Conservation (phyloP, 2,797 vertebrate species). For the Sphaeramia orbicularis region DNA sequence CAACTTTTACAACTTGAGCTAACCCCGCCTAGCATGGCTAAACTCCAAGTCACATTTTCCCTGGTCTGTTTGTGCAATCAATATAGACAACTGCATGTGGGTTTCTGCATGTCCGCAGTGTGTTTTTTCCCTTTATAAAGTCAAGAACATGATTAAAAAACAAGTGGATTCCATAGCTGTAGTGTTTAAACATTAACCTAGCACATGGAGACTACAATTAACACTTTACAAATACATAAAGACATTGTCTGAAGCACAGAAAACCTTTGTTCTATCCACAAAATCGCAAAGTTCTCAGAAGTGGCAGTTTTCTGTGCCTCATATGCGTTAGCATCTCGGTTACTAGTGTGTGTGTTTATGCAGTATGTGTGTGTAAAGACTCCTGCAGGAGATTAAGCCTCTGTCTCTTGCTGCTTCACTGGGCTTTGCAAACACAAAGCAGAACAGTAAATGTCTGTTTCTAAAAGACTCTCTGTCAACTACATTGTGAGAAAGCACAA, state of each 20-base stretch:
- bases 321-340: constrained; percentile 21
- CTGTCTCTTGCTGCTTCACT: constrained; percentile 38
- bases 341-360: constrained; percentile 20
- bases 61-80: constrained; percentile 56
- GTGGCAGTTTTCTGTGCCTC: constrained; percentile 9
- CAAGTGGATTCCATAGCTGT: background rate
- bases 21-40: constrained; percentile 53
- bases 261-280: no score
- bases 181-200: background rate
- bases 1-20: constrained; percentile 60
- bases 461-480: constrained; percentile 63
- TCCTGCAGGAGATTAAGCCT: constrained; percentile 49
- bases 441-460: constrained; percentile 67
- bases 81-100: constrained; percentile 21
- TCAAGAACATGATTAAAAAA: background rate
- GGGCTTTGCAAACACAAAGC: constrained; percentile 61
- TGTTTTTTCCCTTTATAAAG: background rate
- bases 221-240: constrained; percentile 9
- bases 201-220: background rate
- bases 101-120: constrained; percentile 10
- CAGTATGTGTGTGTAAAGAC: constrained; percentile 27
- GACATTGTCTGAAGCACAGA: no score
- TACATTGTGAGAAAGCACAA: constrained; percentile 36
- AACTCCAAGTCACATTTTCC: constrained; percentile 62
- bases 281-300: constrained; percentile 8